A percentile compares a stretch with the other conserved stretches of the same genome.
phyloP scores from a whole-genome alignment of 2,113 vertebrate species.

The Protobothrops flavoviridis region DNA sequence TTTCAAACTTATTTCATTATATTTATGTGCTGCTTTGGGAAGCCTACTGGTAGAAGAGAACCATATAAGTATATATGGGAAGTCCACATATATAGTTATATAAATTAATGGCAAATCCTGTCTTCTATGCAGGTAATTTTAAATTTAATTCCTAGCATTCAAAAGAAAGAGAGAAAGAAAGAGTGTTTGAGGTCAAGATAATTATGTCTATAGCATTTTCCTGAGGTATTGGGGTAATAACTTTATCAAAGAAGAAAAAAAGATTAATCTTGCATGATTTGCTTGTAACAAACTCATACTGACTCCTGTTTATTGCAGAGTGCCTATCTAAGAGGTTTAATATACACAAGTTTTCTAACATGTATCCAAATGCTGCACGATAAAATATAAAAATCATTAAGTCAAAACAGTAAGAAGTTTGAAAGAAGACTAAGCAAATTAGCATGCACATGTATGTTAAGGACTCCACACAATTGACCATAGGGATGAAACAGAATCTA shows the following conservation, averaged over 20 bases:
- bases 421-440: not conserved
- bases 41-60: not conserved
- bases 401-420: not conserved
- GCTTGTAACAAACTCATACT: not conserved
- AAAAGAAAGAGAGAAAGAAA: not conserved
- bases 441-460: not conserved
- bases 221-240: not conserved
- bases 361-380: not conserved
- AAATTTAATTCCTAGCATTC: not conserved
- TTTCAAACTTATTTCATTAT: not conserved
- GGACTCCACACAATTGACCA: not conserved
- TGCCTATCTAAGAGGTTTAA: not conserved
- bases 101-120: not conserved
- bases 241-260: not conserved
- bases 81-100: not conserved
- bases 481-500: not conserved
- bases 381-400: not conserved
- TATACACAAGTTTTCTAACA: not conserved
- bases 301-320: not conserved
- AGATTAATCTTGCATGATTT: not conserved
- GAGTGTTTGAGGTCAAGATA: not conserved
- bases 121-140: not conserved
- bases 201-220: not conserved
- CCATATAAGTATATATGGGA: not conserved
- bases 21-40: not conserved